Base-by-base conservation (phyloP, 1,140 invertebrate species). In the Drosophila lacteicornis region DNA sequence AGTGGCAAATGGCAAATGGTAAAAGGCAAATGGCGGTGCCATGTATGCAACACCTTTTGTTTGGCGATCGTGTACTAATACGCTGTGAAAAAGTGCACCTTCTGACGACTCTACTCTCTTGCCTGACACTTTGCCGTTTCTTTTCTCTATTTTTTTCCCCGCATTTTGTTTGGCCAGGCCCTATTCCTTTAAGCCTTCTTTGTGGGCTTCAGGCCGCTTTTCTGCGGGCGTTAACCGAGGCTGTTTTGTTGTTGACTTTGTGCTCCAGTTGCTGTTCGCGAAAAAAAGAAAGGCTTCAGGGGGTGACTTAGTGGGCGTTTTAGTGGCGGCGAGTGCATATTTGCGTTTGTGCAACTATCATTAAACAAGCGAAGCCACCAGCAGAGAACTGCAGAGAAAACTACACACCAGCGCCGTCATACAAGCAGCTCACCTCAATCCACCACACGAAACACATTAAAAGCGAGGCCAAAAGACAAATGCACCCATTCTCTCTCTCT, bases 261-360 rank as follows among this genome's bases (percentile, higher is more conserved):
- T 88, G 84, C 84, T 87, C 84, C 73, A 88, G 84, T 87, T 87
- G 84, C 84, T 59, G 77, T 80, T 47, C 43, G 43, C 45, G 50
- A 69, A 66, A 67, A 60, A 68, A 38, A 33, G 8, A 33, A 59
- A 51, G 46, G 27, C 36, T n/a, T 17, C 38, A 43, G n/a, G 60
- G 38, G 51, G 38, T 50, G 67, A 46, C 56, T 61, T 59, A 43
- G 55, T 60, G 38, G 62, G 62, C 17, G 58, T 45, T 51, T 47
- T 51, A 57, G 50, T 51, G 74, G 53, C 57, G 43, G 55, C 65
- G 56, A 60, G 55, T 73, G 67, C 75, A 71, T 83, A 83, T 87
- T 87, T 87, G 84, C 71, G 76, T 87, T 78, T 78, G 77, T 75
- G 84, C 50, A 80, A 88, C 84, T 88, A 87, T 88, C 84, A 87